phyloP scores from a whole-genome alignment of 2,797 vertebrate genomes.

The Myotis vivesi region DNA sequence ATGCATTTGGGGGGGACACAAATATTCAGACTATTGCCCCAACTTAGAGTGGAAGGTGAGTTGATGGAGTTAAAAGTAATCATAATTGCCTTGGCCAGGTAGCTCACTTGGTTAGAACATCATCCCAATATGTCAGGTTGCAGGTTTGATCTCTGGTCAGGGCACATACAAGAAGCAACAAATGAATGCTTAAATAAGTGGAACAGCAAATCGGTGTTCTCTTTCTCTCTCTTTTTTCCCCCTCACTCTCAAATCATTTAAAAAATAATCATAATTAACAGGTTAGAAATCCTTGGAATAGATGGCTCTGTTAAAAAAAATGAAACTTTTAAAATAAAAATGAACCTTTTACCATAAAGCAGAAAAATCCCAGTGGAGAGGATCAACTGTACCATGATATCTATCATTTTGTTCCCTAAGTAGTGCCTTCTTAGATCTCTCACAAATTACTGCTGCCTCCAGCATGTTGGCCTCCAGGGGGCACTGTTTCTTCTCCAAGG shows the following conservation, averaged over 20 bases:
- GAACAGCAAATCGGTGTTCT: background rate
- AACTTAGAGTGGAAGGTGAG: background rate
- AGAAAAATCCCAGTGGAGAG: background rate
- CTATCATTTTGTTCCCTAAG: background rate
- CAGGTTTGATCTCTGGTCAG: background rate
- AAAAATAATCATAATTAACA: background rate
- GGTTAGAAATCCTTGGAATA: background rate
- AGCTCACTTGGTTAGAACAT: background rate
- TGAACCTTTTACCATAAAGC: background rate
- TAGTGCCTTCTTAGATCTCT: background rate
- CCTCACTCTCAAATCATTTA: background rate
- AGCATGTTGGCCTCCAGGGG: background rate
- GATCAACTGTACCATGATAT: background rate
- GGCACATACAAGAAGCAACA: background rate
- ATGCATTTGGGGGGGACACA: background rate
- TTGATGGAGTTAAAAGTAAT: background rate
- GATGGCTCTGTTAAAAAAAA: background rate
- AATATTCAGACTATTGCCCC: background rate
- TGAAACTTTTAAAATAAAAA: slow-evolving; percentile 5
- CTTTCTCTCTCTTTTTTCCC: background rate
- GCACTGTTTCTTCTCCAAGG: background rate
- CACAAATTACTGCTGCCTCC: background rate
- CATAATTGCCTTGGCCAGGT: background rate
- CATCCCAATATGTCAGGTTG: background rate
- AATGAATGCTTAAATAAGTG: background rate